Evolutionary conservation across 2,797 vertebrate species (phyloP), one percentile per base, ranked within the genome.

Genomic region (Myiothlypis coronata): DNA sequence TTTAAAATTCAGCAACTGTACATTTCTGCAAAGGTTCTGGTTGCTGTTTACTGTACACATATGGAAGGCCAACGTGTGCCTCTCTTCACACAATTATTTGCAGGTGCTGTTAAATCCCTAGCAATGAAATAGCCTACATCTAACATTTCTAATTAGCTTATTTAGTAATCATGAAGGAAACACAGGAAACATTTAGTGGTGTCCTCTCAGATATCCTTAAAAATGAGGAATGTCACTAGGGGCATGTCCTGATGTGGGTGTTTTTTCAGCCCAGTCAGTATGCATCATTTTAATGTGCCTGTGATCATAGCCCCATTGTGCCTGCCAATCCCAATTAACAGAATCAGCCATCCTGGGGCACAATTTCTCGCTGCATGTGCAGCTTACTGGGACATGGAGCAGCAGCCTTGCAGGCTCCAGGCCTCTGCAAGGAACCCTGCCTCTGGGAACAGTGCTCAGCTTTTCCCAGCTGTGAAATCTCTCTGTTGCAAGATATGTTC

Each of bases 251-350:
- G 52, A 87, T 19, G 49, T 46, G 82, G 71, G 50, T 91, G 84
- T 94, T 96, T 94, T 93, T 89, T 39, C 94, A 94, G 89, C 70
- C 83, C 70, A 89, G 94, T 91, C 95, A 92, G 87, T 32, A 85
- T 20, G 47, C 80, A 94, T 96, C 93, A 93, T 35, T 83, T 94
- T 83, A 89, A 89, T 34, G 50, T 88, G 84, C 44, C 52, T 88
- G 55, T 59, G 89, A 87, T 56, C 64, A 79, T 77, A 63, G 56
- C 79, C 50, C 87, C 94, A 43, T 32, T 84, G 71, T 74, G 26
- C 63, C 74, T 96, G 80, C 75, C 75, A 95, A 68, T 90, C 65
- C 84, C 18, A 96, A 63, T 60, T 50, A 95, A 63, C 69, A 92
- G 63, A 61, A 93, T 63, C 76, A 87, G 52, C 49, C 52, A 28